Evolutionary conservation across 2,113 vertebrate species (phyloP).

Genomic region (Argyrosomus japonicus): DNA sequence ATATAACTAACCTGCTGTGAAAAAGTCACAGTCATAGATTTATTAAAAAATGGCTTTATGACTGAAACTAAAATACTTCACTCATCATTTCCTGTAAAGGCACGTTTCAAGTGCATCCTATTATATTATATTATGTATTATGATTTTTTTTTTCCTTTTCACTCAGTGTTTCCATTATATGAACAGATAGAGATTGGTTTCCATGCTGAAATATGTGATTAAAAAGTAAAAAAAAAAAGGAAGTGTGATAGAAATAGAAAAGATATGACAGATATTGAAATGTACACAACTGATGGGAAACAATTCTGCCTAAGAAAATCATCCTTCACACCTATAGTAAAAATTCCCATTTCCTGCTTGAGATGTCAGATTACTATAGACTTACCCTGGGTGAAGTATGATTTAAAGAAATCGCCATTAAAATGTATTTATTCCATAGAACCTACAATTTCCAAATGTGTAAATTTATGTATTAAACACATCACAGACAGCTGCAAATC

Average conservation of each 20-base stretch:
- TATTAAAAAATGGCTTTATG: slow-evolving; percentile 16
- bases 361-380: slow-evolving; percentile 34
- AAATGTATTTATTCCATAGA: slow-evolving; percentile 34
- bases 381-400: neutral
- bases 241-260: slow-evolving; percentile 20
- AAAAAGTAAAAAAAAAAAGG: slow-evolving; percentile 5
- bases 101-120: neutral
- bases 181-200: neutral
- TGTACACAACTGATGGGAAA: slow-evolving; percentile 7
- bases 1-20: neutral
- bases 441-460: neutral
- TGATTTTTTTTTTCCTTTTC: no score
- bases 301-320: neutral
- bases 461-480: slow-evolving; percentile 24
- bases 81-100: neutral
- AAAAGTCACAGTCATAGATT: neutral
- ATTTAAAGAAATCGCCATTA: slow-evolving; percentile 33
- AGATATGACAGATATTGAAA: slow-evolving; percentile 14
- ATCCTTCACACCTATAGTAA: slow-evolving; percentile 13
- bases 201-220: slow-evolving; percentile 8
- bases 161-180: slow-evolving; percentile 9
- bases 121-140: neutral
- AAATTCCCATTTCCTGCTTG: slow-evolving; percentile 13
- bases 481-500: slow-evolving; percentile 23
- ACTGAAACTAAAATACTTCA: neutral